Evolutionary conservation across 2,888 invertebrate species (phyloP), one percentile per base, ranked within the genome.

Genomic region (Mesorhabditis spiculigera): DNA sequence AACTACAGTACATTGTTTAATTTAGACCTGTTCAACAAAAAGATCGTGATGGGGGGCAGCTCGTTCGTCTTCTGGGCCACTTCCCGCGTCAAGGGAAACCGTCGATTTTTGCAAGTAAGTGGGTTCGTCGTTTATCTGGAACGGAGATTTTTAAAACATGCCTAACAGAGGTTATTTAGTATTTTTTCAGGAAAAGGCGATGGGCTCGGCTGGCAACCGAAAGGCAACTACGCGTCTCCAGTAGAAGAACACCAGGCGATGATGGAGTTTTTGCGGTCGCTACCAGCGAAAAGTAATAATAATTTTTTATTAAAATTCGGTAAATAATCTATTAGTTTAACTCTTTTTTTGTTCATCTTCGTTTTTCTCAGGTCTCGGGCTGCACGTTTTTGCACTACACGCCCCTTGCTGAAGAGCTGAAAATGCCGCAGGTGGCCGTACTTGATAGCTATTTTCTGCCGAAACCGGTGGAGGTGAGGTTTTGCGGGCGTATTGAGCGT

Each of bases 371-470:
- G 81, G 73, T 71, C n/a, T 77, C 63, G n/a, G 77, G 76, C 16
- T 70, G 73, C 58, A 75, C 77, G 43, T 76, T 82, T 80, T 76
- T 81, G 65, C 80, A 80, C 45, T 75, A 73, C 50, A 71, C 73
- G 6, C n/a, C 73, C 75, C 28, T 75, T 83, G 13, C 79, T 83
- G 72, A 71, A 76, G 13, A 81, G 42, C 72, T 75, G 41, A 71
- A 75, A 10, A 73, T 84, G 5, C 80, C 81, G 0, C 73, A 83
- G 6, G 75, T 80, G 0, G 84, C 84, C 4, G 81, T 84, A 45
- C 73, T 84, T 66, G 84, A 85, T 67, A 83, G 81, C 28, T 82
- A 84, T 8, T 70, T 85, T 28, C 75, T 84, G 5, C 84, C 84
- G 1, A 70, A 72, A 58, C 67, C 74, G 8, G 45, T 71, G 4